Base-by-base conservation (phyloP, 2,888 invertebrate species). In the Parasteatoda lunata region DNA sequence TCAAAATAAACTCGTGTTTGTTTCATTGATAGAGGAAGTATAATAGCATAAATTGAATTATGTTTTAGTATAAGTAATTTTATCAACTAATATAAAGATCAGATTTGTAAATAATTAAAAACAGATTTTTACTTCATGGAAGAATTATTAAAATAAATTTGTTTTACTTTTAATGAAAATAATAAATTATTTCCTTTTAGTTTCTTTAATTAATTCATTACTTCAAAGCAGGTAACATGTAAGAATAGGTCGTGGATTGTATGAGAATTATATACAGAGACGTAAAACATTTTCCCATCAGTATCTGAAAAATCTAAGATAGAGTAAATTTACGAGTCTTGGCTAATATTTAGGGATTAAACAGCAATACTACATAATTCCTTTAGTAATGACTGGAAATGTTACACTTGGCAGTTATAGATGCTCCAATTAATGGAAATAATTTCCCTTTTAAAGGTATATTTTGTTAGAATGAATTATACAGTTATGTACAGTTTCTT, bases 381-480 rank as follows among this genome's bases (percentile, higher is more conserved):
- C n/a, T 13, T 59, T 59, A 13, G 59, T 59, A 59, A 59, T 59
- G 59, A 59, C 59, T 59, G 9, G n/a, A 59, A 59, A 59, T 59
- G 59, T 59, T n/a, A 59, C 59, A 59, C n/a, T 13, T 59, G 59
- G 59, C 59, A 59, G 59, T 59, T 59, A 59, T 59, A 59, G 54
- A n/a, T 59, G 59, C n/a, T 59, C 59, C 59, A 59, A 7, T 13
- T 7, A 59, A 59, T 59, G 59, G 59, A 59, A 59, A 59, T n/a
- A 59, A 59, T 59, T 59, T 59, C 8, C 59, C 8, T 59, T 59
- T 59, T 59, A 59, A 59, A 59, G 59, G 59, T 59, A 59, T 9
- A 59, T 59, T 59, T 59, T 59, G n/a, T 59, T 4, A 59, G 59
- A 59, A 59, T 59, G n/a, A 59, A 59, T 9, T 59, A 59, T 59